Evolutionary conservation across 1,140 invertebrate genomes (phyloP), one percentile per base, ranked within the genome.

Genomic region (Atopsyche davidsoni): DNA sequence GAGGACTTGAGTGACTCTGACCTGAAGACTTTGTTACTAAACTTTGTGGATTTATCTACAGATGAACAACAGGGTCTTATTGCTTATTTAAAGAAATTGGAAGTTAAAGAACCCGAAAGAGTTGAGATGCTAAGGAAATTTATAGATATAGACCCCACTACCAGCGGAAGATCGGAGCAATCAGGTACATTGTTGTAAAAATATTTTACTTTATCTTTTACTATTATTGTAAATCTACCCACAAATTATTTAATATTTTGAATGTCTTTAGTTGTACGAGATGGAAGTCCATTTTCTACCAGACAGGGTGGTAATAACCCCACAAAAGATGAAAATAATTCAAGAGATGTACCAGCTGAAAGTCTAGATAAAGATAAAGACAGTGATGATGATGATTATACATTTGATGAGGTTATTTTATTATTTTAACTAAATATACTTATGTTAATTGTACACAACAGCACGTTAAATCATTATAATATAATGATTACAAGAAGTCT

Each of bases 1-100:
- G 85, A 87, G 45, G 80, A 78, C 14, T 63, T 89, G 1, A 85
- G 83, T 0, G 85, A 89, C 60, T 78, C 79, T 0, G 86, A 89
- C 57, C 62, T 89, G 14, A 83, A 87, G 56, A 79, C 81, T 0
- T 62, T 88, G 1, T 63, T 90, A 22, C 84, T 87, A 60, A 89
- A 87, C 62, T 89, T 89, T 55, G 70, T 68, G 63, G 82, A 87
- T 58, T 63, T 90, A 1, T 82, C 79, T 0, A 78, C 77, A 2
- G 83, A 87, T 41, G 86, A 89, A 61, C 87, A 90, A 56, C 82
- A 87, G 46, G 81, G 82, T 49, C 68, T 90, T 0, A 88, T 89
- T 4, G 79, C 79, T 3, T 87, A 87, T 60, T 60, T 90, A 31
- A 87, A 86, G 59, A 87, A 87, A 60, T 60, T 89, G 23, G 86